Base-by-base conservation (phyloP, 2,888 invertebrate genomes). In the Suillia variegata region DNA sequence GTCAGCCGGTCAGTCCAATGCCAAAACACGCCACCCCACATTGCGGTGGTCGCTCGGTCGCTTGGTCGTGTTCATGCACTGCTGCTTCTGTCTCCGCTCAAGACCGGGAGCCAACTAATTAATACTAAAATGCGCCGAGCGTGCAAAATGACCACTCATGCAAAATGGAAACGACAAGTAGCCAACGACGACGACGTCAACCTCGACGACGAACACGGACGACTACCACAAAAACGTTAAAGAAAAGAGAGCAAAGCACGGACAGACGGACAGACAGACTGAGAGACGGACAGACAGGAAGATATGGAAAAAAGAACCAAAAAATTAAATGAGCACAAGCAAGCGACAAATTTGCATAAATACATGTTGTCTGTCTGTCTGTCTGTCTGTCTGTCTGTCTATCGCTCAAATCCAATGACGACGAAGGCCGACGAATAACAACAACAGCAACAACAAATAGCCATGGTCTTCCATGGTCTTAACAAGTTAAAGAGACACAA, bases 281-380 rank as follows among this genome's bases (percentile, higher is more conserved):
- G n/a, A n/a, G n/a, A n/a, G n/a, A n/a, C n/a, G n/a, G n/a, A n/a
- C n/a, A n/a, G n/a, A n/a, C n/a, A n/a, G n/a, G n/a, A n/a, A n/a
- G n/a, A n/a, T n/a, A n/a, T n/a, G n/a, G n/a, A n/a, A n/a, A n/a
- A 26, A 26, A 26, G 26, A 26, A 38, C n/a, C 4, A 38, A 38
- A 38, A 38, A n/a, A 38, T 38, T 38, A 13, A 38, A 38, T 38
- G 38, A 38, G 38, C n/a, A 38, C 38, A 38, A 38, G 38, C 38
- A 13, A 12, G n/a, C n/a, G 26, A 26, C n/a, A n/a, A 38, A 38
- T 38, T 38, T 38, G 38, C 38, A 38, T 38, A 38, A 38, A 38
- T 38, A n/a, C 38, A 38, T 38, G 38, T 38, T 38, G 38, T n/a
- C 38, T 38, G 38, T 5, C 12, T 13, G 38, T 31, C 6, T 31